Evolutionary conservation across 1,140 invertebrate species (phyloP).

Genomic region (Tetranychus cinnabarinus): DNA sequence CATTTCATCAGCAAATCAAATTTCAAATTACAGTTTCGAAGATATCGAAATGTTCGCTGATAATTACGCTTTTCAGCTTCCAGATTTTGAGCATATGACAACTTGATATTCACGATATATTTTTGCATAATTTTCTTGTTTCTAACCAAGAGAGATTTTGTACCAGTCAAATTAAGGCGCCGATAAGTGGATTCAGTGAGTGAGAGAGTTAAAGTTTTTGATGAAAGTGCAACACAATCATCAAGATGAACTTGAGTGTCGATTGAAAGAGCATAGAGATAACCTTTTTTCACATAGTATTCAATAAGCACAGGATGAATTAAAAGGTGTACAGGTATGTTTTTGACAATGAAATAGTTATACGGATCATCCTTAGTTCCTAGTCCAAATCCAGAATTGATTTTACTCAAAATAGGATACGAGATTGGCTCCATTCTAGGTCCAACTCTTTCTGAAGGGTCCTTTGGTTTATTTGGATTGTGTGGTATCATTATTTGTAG

Average conservation of each 20-base stretch:
- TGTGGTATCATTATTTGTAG: too few relatives aligned
- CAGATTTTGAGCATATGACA: neutral
- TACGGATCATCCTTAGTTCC: neutral
- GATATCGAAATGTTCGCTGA: neutral
- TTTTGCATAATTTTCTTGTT: neutral
- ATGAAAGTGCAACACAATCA: neutral
- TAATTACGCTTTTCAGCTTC: neutral
- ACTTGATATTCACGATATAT: neutral
- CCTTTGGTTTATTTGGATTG: too few relatives aligned
- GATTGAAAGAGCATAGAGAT: neutral
- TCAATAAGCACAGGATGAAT: neutral
- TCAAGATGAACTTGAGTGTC: neutral
- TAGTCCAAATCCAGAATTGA: too few relatives aligned
- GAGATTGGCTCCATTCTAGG: too few relatives aligned
- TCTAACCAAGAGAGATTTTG: neutral
- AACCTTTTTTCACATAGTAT: neutral
- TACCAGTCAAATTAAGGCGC: neutral
- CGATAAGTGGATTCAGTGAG: neutral
- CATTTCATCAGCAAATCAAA: neutral
- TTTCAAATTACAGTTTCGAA: neutral
- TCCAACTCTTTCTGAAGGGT: too few relatives aligned
- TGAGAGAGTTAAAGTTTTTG: neutral
- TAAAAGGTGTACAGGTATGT: neutral
- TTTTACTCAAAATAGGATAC: too few relatives aligned
- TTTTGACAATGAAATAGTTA: neutral